Evolutionary conservation across 2,888 invertebrate species (phyloP), one percentile per base, ranked within the genome.

Genomic region (Elegia similella): DNA sequence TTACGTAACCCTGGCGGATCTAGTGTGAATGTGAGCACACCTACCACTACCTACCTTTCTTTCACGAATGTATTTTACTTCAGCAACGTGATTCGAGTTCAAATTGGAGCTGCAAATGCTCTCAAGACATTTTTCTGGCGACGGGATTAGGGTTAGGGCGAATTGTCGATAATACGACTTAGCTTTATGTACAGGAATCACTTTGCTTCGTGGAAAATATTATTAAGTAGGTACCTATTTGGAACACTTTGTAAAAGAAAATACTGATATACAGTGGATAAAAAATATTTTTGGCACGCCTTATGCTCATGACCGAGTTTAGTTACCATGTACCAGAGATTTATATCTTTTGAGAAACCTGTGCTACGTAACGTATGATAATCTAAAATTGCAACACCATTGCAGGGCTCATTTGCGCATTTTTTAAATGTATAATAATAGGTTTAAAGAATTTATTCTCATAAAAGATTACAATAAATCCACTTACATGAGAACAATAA

Each of bases 21-120:
- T 50, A 54, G 42, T 52, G 29, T 47, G 47, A 23, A 44, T 52
- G 34, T 42, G 52, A 50, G 54, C 61, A 60, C 60, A 55, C 42
- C 60, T 52, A 57, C 59, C 56, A 56, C 47, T 56, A 48, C 57
- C 46, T 58, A 67, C 67, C 66, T 73, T 67, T 68, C 62, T 58
- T 61, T 62, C 61, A 66, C 66, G 64, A 70, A 75, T 74, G 70
- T 80, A 77, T 74, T 78, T 80, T 76, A 78, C 70, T 72, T 65
- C 63, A 56, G 59, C 61, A 65, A 81, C 82, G 82, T 82, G 80
- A 73, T 72, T 67, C 64, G 72, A 66, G 59, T 75, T 65, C 66
- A 67, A 68, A 78, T 75, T 72, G 61, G 63, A 59, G 57, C 59
- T 47, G 47, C 53, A 59, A 61, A 61, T 55, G 61, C 64, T 62